A percentile compares a stretch with the other conserved stretches of the same genome.
Conservation (phyloP, 2,888 invertebrate genomes). For the Erannis defoliaria region DNA sequence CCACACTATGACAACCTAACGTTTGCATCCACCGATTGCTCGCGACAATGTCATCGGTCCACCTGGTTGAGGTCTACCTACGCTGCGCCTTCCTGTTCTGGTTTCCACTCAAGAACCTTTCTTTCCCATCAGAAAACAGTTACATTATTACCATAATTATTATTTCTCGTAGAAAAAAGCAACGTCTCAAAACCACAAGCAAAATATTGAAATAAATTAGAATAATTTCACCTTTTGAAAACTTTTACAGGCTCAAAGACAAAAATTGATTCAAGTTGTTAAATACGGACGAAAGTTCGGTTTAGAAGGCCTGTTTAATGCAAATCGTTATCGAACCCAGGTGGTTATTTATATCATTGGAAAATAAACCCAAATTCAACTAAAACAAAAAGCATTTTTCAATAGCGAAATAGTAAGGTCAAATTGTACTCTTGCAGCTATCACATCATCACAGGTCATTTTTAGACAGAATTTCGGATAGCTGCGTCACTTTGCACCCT, state of each 20-base stretch:
- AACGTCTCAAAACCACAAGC: constrained; percentile 4
- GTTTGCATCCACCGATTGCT: no score
- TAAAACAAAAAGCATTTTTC: neutral
- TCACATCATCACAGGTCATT: constrained; percentile 34
- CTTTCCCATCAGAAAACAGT: no score
- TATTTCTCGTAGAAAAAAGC: neutral
- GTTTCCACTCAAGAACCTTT: no score
- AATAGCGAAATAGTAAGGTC: neutral
- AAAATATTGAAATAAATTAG: constrained; percentile 37
- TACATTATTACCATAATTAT: no score
- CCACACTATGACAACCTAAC: no score
- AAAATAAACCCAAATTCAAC: constrained; percentile 4
- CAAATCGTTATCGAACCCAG: constrained; percentile 33
- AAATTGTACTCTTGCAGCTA: constrained; percentile 17
- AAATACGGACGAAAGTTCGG: constrained; percentile 36
- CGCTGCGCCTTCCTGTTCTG: no score
- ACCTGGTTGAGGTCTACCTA: no score
- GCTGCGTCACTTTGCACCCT: constrained; percentile 24
- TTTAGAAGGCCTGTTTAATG: constrained; percentile 31
- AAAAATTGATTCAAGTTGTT: constrained; percentile 34
- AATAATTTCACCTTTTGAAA: constrained; percentile 30
- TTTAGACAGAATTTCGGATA: constrained; percentile 38
- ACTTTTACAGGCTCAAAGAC: constrained; percentile 27
- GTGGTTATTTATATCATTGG: neutral
- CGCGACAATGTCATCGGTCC: no score